A percentile compares a stretch with the other conserved stretches of the same genome.
Evolutionary conservation across 2,113 vertebrate genomes (phyloP).

Genomic region (Nycticryphes semicollaris): DNA sequence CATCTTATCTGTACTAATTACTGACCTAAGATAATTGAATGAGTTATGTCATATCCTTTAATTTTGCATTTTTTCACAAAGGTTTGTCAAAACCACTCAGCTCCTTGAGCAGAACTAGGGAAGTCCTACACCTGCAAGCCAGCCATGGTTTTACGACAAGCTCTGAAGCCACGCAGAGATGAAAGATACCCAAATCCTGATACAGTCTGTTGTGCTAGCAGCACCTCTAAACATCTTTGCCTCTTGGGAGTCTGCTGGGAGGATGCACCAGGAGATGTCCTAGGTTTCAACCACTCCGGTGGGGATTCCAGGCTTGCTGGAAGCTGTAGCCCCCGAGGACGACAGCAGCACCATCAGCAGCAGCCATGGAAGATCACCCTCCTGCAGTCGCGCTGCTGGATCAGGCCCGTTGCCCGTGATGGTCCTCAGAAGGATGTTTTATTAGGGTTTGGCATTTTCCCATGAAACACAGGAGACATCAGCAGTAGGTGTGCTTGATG

Average conservation of each 20-base stretch:
- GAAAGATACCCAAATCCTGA: not conserved
- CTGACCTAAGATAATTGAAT: not conserved
- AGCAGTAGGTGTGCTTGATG: not conserved
- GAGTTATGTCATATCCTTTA: not conserved
- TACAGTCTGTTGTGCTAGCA: not conserved
- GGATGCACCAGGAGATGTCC: not conserved
- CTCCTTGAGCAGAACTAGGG: not conserved
- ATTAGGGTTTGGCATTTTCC: not conserved
- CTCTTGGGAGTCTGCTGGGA: not conserved
- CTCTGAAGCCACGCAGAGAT: not conserved
- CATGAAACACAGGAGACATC: not conserved
- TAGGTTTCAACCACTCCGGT: not conserved
- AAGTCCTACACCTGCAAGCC: not conserved
- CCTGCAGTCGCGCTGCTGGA: not conserved
- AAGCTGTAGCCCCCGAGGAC: not conserved
- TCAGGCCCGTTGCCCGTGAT: accelerated
- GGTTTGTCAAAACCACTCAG: not conserved
- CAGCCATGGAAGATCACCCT: not conserved
- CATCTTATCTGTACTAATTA: not conserved
- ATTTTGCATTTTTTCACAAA: not conserved
- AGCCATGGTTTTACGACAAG: not conserved
- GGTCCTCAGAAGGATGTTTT: not conserved
- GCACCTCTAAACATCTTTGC: not conserved
- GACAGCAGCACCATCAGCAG: not conserved
- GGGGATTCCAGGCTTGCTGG: not conserved